Evolutionary conservation across 2,888 invertebrate species (phyloP).

Genomic region (Hirtodrosophila histrioides): DNA sequence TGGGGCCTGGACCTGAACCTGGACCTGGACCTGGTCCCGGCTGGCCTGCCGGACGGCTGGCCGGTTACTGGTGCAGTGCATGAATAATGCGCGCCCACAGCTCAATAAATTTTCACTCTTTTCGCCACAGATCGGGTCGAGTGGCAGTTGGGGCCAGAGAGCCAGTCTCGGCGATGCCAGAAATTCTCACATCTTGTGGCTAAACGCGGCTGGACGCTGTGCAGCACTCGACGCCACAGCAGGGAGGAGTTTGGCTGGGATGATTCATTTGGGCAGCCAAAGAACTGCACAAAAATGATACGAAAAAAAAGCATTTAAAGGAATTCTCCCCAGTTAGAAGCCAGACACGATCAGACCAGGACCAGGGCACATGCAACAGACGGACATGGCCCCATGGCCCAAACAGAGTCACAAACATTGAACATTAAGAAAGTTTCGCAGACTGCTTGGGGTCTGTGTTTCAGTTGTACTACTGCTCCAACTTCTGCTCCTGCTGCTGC

Average conservation of each 20-base stretch:
- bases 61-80: slow-evolving; percentile 65
- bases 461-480: slow-evolving; percentile 37
- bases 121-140: slow-evolving; percentile 63
- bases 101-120: slow-evolving; percentile 83
- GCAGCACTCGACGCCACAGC: slow-evolving; percentile 76
- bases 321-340: slow-evolving; percentile 74
- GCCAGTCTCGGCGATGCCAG: slow-evolving; percentile 18
- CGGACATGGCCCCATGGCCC: slow-evolving; percentile 55
- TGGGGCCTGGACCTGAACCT: slow-evolving; percentile 30
- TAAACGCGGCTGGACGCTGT: slow-evolving; percentile 45
- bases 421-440: slow-evolving; percentile 66
- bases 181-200: slow-evolving; percentile 76
- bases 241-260: slow-evolving; percentile 72
- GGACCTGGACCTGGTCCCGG: slow-evolving; percentile 4
- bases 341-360: slow-evolving; percentile 65
- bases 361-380: slow-evolving; percentile 30
- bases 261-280: slow-evolving; percentile 74
- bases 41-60: slow-evolving; percentile 8
- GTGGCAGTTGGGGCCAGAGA: slow-evolving; percentile 25
- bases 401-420: slow-evolving; percentile 43
- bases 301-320: slow-evolving; percentile 71
- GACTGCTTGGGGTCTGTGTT: slow-evolving; percentile 84
- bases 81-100: slow-evolving; percentile 84
- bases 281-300: slow-evolving; percentile 52
- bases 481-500: slow-evolving; percentile 6